Base-by-base conservation (phyloP, 2,888 invertebrate genomes). In the Steinernema hermaphroditum region DNA sequence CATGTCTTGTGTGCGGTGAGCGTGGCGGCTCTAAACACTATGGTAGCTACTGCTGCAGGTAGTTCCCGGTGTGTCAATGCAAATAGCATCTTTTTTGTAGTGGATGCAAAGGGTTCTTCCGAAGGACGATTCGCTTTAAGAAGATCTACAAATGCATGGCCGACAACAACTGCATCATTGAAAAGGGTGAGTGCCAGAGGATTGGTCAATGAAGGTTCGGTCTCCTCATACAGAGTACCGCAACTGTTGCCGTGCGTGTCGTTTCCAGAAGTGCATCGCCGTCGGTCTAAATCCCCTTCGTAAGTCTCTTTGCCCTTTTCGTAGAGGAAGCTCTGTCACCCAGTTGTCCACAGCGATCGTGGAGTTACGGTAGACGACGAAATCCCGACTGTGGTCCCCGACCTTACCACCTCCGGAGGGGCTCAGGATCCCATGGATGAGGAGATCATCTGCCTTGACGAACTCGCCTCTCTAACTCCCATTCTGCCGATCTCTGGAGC, bases 221-320 rank as follows among this genome's bases (percentile, higher is more conserved):
- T n/a, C n/a, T 54, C 9, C 43, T 22, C 54, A 32, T 72, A 41
- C 24, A 72, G 72, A 72, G 46, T 72, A 68, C 46, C 72, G 72
- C 6, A 72, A 72, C 69, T 72, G 72, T 32, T 72, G 72, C 69
- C 72, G 72, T 9, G 54, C 57, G 6, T 72, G 72, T 27, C 50
- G 72, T 24, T 72, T 68, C 68, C 34, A 68, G 49, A 72, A 72
- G 41, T 72, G 72, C 69, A 49, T 72, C 16, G 22, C 32, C 22
- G 72, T 72, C 24, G 72, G 72, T 32, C 50, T 72, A 50, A 72
- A 72, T 72, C 72, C 72, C 16, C 50, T 72, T 19, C 68, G 72
- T 72, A 72, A 72, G 72, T 72, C 6, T 19, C 2, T 50, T 22
- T 22, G 50, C 22, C 50, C 2, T 22, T 2, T 22, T 50, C 50